Evolutionary conservation across 2,113 vertebrate species (phyloP).

Genomic region (Parus major): DNA sequence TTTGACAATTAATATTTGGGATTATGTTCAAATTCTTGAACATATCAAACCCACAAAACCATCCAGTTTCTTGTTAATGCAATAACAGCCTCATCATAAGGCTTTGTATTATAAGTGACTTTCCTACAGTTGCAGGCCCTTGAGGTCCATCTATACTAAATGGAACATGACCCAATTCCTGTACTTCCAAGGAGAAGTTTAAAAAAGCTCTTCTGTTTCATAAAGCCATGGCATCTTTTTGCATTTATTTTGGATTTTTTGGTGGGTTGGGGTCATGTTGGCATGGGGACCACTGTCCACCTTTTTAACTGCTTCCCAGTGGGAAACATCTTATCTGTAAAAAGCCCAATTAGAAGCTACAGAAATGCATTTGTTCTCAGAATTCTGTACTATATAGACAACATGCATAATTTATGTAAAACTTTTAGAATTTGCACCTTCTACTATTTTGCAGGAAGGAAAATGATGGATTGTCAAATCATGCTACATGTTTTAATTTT

Average conservation of each 20-base stretch:
- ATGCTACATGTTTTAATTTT: slow-evolving; percentile 63
- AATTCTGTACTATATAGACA: slow-evolving; percentile 1
- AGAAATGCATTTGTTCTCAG: background rate
- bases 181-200: background rate
- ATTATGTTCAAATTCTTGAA: background rate
- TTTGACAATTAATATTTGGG: background rate
- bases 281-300: background rate
- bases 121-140: background rate
- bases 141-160: background rate
- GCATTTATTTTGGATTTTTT: slow-evolving; percentile 38
- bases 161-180: background rate
- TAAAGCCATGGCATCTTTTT: background rate
- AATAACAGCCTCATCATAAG: background rate
- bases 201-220: background rate
- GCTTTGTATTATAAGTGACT: background rate
- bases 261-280: background rate
- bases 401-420: background rate
- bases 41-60: background rate
- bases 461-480: slow-evolving; percentile 59
- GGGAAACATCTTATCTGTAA: background rate
- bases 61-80: background rate
- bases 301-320: slow-evolving; percentile 27
- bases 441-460: background rate
- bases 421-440: slow-evolving; percentile 33
- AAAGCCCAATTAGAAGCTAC: slow-evolving; percentile 35